phyloP scores from a whole-genome alignment of 2,113 vertebrate species.

The Acrocephalus kingi region DNA sequence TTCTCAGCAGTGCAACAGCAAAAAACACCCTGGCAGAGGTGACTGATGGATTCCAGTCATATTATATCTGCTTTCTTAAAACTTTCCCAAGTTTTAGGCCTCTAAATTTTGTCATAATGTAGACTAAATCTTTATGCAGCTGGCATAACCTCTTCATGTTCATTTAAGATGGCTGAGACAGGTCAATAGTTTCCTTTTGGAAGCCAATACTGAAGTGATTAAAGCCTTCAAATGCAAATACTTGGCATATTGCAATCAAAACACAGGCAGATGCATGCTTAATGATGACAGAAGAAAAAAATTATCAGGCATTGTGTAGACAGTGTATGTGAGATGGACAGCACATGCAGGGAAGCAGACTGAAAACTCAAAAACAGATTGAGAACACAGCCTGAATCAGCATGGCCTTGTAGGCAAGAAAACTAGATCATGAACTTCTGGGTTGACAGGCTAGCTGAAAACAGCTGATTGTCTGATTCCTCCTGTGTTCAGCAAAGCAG shows the following conservation, averaged over 20 bases:
- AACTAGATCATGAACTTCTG: not conserved
- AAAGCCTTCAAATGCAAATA: not conserved
- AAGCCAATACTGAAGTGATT: not conserved
- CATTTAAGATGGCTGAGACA: not conserved
- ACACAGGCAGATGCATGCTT: not conserved
- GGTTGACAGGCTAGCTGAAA: not conserved
- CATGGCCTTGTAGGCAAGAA: not conserved
- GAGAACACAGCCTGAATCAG: not conserved
- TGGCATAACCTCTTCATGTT: not conserved
- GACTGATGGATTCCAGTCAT: not conserved
- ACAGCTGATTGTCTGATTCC: not conserved
- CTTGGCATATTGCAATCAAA: not conserved
- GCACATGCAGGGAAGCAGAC: not conserved
- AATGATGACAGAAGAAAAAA: not conserved
- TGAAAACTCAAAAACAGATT: slow-evolving; percentile 1
- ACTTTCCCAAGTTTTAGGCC: not conserved
- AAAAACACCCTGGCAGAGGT: not conserved
- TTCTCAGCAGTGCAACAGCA: not conserved
- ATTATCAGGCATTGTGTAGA: not conserved
- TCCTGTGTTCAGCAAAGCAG: not conserved
- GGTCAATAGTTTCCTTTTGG: not conserved
- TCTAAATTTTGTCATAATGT: not conserved
- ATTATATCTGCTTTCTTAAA: not conserved
- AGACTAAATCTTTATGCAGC: not conserved
- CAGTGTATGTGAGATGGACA: not conserved